Percentiles rank a stretch among this genome's conserved stretches.
Evolutionary conservation across 2,888 invertebrate genomes (phyloP).

Genomic region (Zonitis immaculata): DNA sequence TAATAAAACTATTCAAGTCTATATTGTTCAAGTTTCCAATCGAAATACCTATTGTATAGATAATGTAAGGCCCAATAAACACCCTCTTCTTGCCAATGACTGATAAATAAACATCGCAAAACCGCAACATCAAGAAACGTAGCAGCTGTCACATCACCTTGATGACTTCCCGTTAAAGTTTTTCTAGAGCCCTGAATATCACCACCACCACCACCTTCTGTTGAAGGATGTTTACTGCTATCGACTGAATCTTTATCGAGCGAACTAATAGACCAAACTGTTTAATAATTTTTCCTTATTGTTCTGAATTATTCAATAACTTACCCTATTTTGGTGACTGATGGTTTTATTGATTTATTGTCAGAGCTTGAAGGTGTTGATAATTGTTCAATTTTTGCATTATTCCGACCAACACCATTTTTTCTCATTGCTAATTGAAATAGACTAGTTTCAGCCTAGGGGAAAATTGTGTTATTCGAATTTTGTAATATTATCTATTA

Average conservation of each 20-base stretch:
- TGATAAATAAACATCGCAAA: constrained; percentile 88
- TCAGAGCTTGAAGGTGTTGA: constrained; percentile 48
- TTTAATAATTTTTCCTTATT: neutral
- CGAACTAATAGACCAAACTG: constrained; percentile 46
- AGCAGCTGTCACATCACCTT: constrained; percentile 69
- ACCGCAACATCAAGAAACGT: constrained; percentile 97
- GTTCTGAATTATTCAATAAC: constrained; percentile 1
- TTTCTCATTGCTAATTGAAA: constrained; percentile 60
- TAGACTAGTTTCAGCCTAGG: constrained; percentile 71
- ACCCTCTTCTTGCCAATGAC: constrained; percentile 98
- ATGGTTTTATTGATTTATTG: constrained; percentile 48
- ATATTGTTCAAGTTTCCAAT: neutral
- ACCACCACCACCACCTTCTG: constrained; percentile 29
- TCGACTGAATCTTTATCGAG: constrained; percentile 76
- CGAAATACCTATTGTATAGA: constrained; percentile 72
- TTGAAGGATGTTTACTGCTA: constrained; percentile 48
- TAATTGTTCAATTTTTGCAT: constrained; percentile 51
- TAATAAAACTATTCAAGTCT: constrained; percentile 18
- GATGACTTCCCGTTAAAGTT: constrained; percentile 26
- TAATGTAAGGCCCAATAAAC: constrained; percentile 96
- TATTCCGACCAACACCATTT: constrained; percentile 48
- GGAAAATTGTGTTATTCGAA: neutral
- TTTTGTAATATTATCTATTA: neutral
- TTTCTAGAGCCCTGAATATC: constrained; percentile 34
- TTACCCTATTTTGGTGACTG: constrained; percentile 60